Evolutionary conservation across 2,888 invertebrate genomes (phyloP).

Genomic region (Coleophora deauratella): DNA sequence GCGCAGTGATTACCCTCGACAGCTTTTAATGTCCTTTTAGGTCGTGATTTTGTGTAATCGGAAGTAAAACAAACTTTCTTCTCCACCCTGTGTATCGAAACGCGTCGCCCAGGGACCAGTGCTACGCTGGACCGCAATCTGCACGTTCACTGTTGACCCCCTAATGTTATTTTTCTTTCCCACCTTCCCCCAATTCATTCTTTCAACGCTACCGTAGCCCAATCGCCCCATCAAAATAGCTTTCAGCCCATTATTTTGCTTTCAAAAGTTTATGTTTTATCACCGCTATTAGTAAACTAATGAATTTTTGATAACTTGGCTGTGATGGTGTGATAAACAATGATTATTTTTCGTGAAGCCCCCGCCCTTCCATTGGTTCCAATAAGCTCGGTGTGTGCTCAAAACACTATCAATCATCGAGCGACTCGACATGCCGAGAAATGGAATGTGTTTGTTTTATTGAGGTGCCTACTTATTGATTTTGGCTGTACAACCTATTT

Average conservation of each 20-base stretch:
- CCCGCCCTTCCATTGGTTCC: constrained; percentile 35
- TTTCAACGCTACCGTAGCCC: constrained; percentile 3
- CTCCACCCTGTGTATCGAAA: too few relatives aligned
- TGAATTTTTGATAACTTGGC: constrained; percentile 38
- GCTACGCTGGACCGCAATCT: constrained; percentile 16
- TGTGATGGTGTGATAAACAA: constrained; percentile 30
- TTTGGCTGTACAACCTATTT: constrained; percentile 44
- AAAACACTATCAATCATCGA: constrained; percentile 67
- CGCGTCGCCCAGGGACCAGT: constrained; percentile 8
- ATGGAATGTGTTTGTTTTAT: constrained; percentile 62
- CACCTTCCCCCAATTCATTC: constrained; percentile 24
- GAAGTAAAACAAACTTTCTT: too few relatives aligned
- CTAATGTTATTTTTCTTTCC: constrained; percentile 30
- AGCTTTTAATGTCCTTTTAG: too few relatives aligned
- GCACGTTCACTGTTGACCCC: constrained; percentile 34
- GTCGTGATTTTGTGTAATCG: too few relatives aligned
- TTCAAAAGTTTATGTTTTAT: constrained; percentile 25
- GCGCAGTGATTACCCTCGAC: too few relatives aligned
- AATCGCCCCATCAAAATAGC: constrained; percentile 13
- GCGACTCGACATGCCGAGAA: constrained; percentile 46
- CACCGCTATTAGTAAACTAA: constrained; percentile 28
- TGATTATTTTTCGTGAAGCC: constrained; percentile 37
- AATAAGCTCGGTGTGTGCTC: constrained; percentile 56
- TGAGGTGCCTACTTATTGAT: constrained; percentile 54
- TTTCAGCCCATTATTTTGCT: constrained; percentile 19